Percentiles rank a stretch among this genome's conserved stretches.
Conservation (phyloP, 2,888 invertebrate genomes). For the Drosophila subquinaria region DNA sequence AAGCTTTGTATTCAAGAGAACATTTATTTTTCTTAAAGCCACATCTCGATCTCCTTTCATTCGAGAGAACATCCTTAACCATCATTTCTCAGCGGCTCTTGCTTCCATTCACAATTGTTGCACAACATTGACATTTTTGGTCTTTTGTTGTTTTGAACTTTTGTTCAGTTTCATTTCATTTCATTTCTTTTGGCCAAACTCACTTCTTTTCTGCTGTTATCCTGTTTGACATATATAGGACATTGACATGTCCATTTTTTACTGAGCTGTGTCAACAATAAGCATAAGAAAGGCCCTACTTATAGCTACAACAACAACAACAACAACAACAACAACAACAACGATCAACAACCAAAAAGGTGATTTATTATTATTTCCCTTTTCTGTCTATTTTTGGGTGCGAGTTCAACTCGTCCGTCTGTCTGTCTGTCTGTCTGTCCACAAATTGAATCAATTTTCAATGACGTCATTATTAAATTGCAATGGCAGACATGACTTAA, state of each 20-base stretch:
- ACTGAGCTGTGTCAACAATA: slow-evolving; percentile 45
- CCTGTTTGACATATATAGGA: slow-evolving; percentile 75
- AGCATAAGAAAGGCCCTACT: slow-evolving; percentile 15
- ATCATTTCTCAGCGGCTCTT: background rate
- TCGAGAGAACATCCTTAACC: background rate
- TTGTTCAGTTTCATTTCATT: slow-evolving; percentile 39
- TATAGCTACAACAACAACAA: slow-evolving; percentile 46
- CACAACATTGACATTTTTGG: slow-evolving; percentile 41
- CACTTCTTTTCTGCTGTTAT: slow-evolving; percentile 50
- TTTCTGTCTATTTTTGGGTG: slow-evolving; percentile 20
- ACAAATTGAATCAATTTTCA: slow-evolving; percentile 57
- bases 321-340: slow-evolving; percentile 50
- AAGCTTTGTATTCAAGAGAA: background rate
- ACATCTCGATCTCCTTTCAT: background rate
- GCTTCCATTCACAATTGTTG: slow-evolving; percentile 48
- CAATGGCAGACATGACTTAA: slow-evolving; percentile 34
- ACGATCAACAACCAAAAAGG: slow-evolving; percentile 31
- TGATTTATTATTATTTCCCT: slow-evolving; percentile 59
- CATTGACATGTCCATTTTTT: slow-evolving; percentile 79
- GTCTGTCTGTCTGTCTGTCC: slow-evolving; percentile 6
- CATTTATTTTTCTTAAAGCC: background rate
- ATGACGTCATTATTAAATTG: slow-evolving; percentile 64
- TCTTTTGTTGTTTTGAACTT: slow-evolving; percentile 68
- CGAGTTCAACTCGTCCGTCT: background rate
- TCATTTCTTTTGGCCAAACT: slow-evolving; percentile 28